A percentile compares a stretch with the other conserved stretches of the same genome.
phyloP scores from a whole-genome alignment of 2,113 vertebrate genomes.

The Siniperca knerii region DNA sequence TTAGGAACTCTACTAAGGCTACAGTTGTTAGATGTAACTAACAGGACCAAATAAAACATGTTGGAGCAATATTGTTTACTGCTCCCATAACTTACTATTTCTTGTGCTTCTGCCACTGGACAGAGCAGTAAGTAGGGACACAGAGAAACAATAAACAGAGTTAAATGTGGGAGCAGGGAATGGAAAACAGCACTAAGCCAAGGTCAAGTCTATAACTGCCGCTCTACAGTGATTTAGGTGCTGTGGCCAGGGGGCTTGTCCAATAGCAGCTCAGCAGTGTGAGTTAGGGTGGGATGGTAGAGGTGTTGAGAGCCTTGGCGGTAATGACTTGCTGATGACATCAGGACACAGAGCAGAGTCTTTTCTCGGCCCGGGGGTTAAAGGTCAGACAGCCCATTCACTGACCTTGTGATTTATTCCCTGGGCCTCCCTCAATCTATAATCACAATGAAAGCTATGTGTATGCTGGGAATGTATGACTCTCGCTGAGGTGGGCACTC shows the following conservation, averaged over 20 bases:
- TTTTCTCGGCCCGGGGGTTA: conserved; percentile 68
- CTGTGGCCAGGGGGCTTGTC: conserved; percentile 45
- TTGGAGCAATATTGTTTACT: conserved; percentile 40
- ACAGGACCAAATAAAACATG: conserved; percentile 27
- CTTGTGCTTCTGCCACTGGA: conserved; percentile 27
- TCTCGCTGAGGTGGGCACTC: conserved; percentile 57
- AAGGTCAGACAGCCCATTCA: conserved; percentile 79
- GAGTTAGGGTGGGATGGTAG: conserved; percentile 54
- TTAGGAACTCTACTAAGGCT: not conserved
- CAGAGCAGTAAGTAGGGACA: conserved; percentile 17
- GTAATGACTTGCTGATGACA: conserved; percentile 83
- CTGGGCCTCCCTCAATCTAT: conserved; percentile 72
- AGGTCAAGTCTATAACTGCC: conserved; percentile 80
- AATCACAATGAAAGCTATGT: conserved; percentile 78
- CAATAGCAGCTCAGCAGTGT: conserved; percentile 42
- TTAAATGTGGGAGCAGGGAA: conserved; percentile 64
- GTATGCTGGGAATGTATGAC: conserved; percentile 66
- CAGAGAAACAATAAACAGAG: conserved; percentile 69
- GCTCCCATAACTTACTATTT: conserved; percentile 35
- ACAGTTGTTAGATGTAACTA: not conserved
- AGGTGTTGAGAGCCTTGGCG: conserved; percentile 77
- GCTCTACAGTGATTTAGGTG: conserved; percentile 69
- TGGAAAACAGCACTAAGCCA: conserved; percentile 68
- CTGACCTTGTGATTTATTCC: conserved; percentile 81
- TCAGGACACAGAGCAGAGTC: conserved; percentile 78